A percentile compares a stretch with the other conserved stretches of the same genome.
Evolutionary conservation across 2,113 vertebrate genomes (phyloP).

Genomic region (Sula dactylatra): DNA sequence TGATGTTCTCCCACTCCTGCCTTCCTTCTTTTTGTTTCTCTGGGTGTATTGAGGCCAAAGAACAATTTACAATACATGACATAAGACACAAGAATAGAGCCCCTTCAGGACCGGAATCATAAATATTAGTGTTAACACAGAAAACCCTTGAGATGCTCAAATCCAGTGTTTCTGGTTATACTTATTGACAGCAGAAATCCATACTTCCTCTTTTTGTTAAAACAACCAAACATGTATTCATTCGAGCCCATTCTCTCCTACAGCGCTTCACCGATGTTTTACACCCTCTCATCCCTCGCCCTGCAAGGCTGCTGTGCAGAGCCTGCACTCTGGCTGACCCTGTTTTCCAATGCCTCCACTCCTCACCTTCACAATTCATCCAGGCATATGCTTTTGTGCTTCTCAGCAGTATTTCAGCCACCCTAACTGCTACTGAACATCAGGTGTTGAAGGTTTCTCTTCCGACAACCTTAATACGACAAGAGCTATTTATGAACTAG

Average conservation of each 20-base stretch:
- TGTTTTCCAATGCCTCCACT: neutral
- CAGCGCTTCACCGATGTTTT: accelerated
- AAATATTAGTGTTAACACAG: neutral
- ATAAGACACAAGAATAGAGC: neutral
- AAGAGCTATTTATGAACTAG: neutral
- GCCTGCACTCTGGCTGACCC: neutral
- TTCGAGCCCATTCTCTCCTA: neutral
- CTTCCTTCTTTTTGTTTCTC: neutral
- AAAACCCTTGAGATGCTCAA: neutral
- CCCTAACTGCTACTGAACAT: accelerated
- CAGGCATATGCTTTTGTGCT: accelerated
- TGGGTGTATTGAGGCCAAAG: neutral
- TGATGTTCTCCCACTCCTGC: neutral
- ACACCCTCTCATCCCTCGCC: neutral
- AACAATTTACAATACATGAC: neutral
- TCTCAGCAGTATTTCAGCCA: neutral
- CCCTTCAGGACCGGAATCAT: neutral
- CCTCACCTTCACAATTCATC: neutral
- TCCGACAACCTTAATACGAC: neutral
- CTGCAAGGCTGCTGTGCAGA: accelerated
- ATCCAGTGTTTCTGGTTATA: neutral
- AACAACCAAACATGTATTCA: neutral
- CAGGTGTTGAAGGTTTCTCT: neutral
- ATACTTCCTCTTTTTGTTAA: neutral
- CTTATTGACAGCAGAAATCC: neutral